Evolutionary conservation across 2,797 vertebrate species (phyloP), one percentile per base, ranked within the genome.

Genomic region (Diglossa cyanea): DNA sequence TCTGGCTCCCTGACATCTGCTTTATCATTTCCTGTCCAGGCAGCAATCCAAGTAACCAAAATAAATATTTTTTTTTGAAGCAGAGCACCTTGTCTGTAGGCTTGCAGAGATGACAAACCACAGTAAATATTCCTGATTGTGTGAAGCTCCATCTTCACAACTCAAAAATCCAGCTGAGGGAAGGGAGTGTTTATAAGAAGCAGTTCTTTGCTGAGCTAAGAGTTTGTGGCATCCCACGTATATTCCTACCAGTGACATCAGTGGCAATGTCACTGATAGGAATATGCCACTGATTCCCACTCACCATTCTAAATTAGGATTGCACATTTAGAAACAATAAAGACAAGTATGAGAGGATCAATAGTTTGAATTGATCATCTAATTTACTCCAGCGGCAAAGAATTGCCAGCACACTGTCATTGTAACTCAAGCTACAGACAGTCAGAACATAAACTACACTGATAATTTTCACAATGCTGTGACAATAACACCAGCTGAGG

Each of bases 1-100:
- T 73, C 19, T 28, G 17, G 54, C 57, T 92, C 89, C 84, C 92
- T 95, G 92, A 94, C 90, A 89, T 95, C 78, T 92, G 67, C 83
- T 95, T 73, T 51, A 62, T 86, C 4, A 6, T 90, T 77, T 85
- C 78, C 95, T 86, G 50, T 44, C 71, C 83, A 93, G 91, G 84
- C 77, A 87, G 51, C 68, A 94, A 94, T 96, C 82, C 87, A 96
- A 94, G 60, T 88, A 96, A 92, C 74, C 58, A 96, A 93, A 94
- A 96, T 94, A 96, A 94, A 76, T 88, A 21, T 79, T 79, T 84
- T 83, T 83, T 92, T 91, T 88, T 87, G 58, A 97, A 95, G 60
- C 39, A 94, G 80, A 82, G 83, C 57, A 97, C 73, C 86, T 97
- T 96, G 60, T 85, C 88, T 86, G 86, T 90, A 91, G 92, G 45